Percentiles rank a stretch among this genome's conserved stretches.
phyloP scores from a whole-genome alignment of 2,113 vertebrate species.

The Heterocephalus glaber region DNA sequence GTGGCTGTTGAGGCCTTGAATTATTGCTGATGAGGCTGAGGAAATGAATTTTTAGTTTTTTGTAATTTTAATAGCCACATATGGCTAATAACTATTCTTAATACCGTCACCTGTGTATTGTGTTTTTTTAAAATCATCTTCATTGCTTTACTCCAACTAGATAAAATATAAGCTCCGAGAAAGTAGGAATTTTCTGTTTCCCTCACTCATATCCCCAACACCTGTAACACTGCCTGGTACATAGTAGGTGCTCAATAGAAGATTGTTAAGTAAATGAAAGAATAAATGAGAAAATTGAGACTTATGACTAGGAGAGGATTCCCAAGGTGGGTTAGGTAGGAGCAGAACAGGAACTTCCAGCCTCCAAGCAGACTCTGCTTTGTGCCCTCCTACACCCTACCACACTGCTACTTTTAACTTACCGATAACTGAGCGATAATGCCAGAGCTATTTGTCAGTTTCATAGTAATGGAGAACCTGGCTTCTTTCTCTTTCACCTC shows the following conservation, averaged over 20 bases:
- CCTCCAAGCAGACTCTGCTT: neutral
- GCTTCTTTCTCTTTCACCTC: slow-evolving; percentile 61
- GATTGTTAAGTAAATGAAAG: neutral
- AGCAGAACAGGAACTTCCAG: neutral
- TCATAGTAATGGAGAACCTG: slow-evolving; percentile 2
- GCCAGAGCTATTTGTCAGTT: neutral
- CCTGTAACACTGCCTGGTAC: neutral
- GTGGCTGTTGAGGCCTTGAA: neutral
- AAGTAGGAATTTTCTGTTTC: slow-evolving; percentile 22
- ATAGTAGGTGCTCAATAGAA: neutral
- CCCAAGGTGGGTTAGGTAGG: neutral
- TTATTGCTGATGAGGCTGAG: neutral
- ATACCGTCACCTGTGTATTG: neutral
- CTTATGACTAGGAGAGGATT: neutral
- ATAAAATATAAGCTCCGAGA: neutral
- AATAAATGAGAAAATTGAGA: slow-evolving; percentile 21
- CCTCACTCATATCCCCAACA: neutral
- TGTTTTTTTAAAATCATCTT: neutral
- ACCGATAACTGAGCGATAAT: slow-evolving; percentile 11
- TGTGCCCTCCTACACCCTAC: neutral
- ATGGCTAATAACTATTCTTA: neutral
- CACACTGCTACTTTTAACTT: neutral
- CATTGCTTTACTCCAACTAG: neutral
- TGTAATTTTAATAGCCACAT: neutral
- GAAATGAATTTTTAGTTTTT: neutral